Evolutionary conservation across 1,140 invertebrate species (phyloP).

Genomic region (Leptinotarsa undecemlineata): DNA sequence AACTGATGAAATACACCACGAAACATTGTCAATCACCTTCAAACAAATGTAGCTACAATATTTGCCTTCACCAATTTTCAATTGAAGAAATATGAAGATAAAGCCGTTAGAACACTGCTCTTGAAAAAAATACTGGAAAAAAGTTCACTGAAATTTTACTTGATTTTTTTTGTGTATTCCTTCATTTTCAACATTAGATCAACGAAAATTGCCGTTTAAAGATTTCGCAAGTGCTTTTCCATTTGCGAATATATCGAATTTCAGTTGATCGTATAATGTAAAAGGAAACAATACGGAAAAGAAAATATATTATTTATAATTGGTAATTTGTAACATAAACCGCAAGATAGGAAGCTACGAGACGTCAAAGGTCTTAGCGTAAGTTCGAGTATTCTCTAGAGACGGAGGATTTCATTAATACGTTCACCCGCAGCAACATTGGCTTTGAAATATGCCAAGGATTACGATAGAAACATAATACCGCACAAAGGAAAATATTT

Average conservation of each 20-base stretch:
- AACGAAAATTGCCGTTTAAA: too few relatives aligned
- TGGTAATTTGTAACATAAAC: not conserved
- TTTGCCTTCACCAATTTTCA: too few relatives aligned
- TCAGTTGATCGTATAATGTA: not conserved
- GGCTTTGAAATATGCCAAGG: not conserved
- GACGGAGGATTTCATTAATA: conserved; percentile 16
- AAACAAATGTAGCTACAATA: too few relatives aligned
- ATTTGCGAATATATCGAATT: not conserved
- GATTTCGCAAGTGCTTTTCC: too few relatives aligned
- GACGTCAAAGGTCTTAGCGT: conserved; percentile 7
- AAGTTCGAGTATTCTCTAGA: not conserved
- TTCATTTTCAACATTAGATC: too few relatives aligned
- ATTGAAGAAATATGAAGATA: too few relatives aligned
- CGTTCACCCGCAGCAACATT: conserved; percentile 12
- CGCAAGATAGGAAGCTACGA: conserved; percentile 12
- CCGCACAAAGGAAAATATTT: not conserved
- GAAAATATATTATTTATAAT: conserved; percentile 18
- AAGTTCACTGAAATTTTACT: too few relatives aligned
- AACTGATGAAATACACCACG: too few relatives aligned
- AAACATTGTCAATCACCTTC: too few relatives aligned
- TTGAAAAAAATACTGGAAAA: too few relatives aligned
- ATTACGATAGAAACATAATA: conserved; percentile 2
- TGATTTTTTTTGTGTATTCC: too few relatives aligned
- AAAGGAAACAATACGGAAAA: not conserved
- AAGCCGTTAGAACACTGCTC: too few relatives aligned